A percentile compares a stretch with the other conserved stretches of the same genome.
These are phyloP conservation scores for Dolichomitus sp. DNA, from an alignment of 2,888 invertebrate genomes.

Conservation along the genomic window DNA sequence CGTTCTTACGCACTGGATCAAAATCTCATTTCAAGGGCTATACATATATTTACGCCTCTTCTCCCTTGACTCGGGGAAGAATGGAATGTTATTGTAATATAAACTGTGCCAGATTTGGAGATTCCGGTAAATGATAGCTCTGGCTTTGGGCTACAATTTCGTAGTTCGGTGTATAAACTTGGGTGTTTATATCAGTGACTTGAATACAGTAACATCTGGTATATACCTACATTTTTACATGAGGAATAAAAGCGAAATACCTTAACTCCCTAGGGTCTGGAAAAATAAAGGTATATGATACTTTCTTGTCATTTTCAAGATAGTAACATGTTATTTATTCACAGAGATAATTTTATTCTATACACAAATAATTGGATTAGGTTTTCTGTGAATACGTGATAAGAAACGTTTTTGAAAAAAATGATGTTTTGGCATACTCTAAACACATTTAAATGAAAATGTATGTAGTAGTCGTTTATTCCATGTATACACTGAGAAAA, in stretches of 20 bases:
- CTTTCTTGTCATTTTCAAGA: too few relatives aligned
- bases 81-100: neutral
- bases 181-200: neutral
- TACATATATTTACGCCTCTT: conserved; percentile 25
- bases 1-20: conserved; percentile 35
- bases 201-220: neutral
- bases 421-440: too few relatives aligned
- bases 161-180: neutral
- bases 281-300: neutral
- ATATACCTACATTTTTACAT: neutral
- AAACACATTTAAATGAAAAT: too few relatives aligned
- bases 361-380: too few relatives aligned
- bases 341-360: too few relatives aligned
- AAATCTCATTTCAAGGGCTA: conserved; percentile 22
- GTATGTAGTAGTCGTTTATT: too few relatives aligned
- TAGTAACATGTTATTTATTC: too few relatives aligned
- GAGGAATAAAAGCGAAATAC: too few relatives aligned
- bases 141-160: conserved; percentile 11
- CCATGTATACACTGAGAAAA: too few relatives aligned
- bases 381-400: too few relatives aligned
- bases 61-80: neutral
- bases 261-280: neutral
- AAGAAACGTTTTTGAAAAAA: too few relatives aligned
- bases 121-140: neutral
- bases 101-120: conserved; percentile 22